Evolutionary conservation across 2,888 invertebrate genomes (phyloP).

Genomic region (Drosophila mayaguana): DNA sequence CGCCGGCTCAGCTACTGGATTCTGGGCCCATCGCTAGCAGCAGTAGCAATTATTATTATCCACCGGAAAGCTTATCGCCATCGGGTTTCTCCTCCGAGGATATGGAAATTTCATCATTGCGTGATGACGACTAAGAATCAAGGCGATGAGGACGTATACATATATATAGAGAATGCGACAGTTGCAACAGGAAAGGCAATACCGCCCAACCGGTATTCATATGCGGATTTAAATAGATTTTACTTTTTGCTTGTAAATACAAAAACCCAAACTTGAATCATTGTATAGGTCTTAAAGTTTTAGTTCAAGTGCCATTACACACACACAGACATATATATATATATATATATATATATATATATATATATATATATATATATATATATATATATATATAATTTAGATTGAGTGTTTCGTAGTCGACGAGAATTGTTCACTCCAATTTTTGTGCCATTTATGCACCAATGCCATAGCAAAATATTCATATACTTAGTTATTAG

Average conservation of each 20-base stretch:
- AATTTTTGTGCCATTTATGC: conserved; percentile 75
- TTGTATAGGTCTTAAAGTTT: conserved; percentile 62
- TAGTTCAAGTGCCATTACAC: conserved; percentile 75
- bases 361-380: conserved; percentile 2
- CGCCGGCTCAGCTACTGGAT: conserved; percentile 36
- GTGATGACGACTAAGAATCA: conserved; percentile 89
- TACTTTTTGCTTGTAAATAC: conserved; percentile 56
- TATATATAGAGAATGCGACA: not conserved
- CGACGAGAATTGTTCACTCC: conserved; percentile 38
- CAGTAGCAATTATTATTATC: conserved; percentile 85
- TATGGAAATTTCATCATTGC: conserved; percentile 89
- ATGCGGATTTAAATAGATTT: conserved; percentile 2
- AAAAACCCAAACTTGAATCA: conserved; percentile 28
- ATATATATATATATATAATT: conserved; percentile 20
- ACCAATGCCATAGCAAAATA: conserved; percentile 74
- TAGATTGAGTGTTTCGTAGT: conserved; percentile 41
- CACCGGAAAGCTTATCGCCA: conserved; percentile 90
- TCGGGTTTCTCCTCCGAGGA: conserved; percentile 91
- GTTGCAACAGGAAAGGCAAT: not conserved
- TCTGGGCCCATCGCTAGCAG: conserved; percentile 36
- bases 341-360: not conserved
- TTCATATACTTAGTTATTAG: conserved; percentile 40
- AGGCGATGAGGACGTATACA: not conserved
- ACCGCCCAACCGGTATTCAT: not conserved
- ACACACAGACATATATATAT: conserved; percentile 12